Evolutionary conservation across 2,888 invertebrate genomes (phyloP).

Genomic region (Epistrophe eligans): DNA sequence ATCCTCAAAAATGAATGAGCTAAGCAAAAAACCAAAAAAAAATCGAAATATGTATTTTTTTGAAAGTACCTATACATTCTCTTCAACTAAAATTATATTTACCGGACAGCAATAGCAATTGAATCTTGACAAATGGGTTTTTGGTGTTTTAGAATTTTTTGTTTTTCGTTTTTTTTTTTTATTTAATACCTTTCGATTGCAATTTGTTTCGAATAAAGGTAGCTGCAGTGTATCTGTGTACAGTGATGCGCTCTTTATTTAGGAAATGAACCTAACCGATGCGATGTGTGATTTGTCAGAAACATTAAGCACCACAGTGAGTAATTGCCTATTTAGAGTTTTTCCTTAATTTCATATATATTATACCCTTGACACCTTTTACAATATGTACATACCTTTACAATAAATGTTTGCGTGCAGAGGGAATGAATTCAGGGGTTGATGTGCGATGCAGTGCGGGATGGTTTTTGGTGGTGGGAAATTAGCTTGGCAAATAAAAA

Average conservation of each 20-base stretch:
- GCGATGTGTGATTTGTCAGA: slow-evolving; percentile 15
- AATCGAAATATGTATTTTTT: background rate
- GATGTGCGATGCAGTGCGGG: background rate
- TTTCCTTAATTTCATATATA: slow-evolving; percentile 69
- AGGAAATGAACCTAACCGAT: slow-evolving; percentile 11
- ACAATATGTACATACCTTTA: slow-evolving; percentile 7
- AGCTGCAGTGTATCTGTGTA: too few species aligned
- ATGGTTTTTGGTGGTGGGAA: slow-evolving; percentile 18
- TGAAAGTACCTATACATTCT: slow-evolving; percentile 47
- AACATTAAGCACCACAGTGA: slow-evolving; percentile 63
- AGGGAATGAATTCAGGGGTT: slow-evolving; percentile 4
- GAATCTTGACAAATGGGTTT: slow-evolving; percentile 74
- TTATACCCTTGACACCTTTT: slow-evolving; percentile 67
- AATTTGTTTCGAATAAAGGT: slow-evolving; percentile 66
- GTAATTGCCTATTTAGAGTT: slow-evolving; percentile 69
- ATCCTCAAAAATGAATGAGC: slow-evolving; percentile 61
- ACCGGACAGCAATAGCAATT: slow-evolving; percentile 70
- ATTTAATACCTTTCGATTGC: slow-evolving; percentile 57
- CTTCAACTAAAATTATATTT: slow-evolving; percentile 34
- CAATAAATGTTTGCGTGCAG: slow-evolving; percentile 38
- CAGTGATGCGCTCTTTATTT: too few species aligned
- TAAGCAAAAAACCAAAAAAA: too few species aligned
- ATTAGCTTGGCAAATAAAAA: slow-evolving; percentile 42
- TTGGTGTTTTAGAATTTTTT: slow-evolving; percentile 36
- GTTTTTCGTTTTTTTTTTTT: background rate